A percentile compares a stretch with the other conserved stretches of the same genome.
phyloP scores from a whole-genome alignment of 1,140 invertebrate genomes.

The Drosophila parvula region DNA sequence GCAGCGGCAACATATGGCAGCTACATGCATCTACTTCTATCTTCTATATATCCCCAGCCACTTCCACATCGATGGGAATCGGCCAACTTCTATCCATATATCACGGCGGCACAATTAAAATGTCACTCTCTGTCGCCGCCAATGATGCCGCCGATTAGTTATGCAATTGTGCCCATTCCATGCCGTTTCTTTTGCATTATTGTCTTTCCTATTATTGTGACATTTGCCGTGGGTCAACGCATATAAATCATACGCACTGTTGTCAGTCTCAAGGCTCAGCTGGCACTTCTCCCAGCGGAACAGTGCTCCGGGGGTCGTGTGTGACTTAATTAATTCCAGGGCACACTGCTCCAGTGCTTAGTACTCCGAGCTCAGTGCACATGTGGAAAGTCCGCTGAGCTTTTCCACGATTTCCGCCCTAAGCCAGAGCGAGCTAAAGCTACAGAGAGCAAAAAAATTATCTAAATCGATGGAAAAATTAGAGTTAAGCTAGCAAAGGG shows the following conservation, averaged over 20 bases:
- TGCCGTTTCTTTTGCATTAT: constrained; percentile 20
- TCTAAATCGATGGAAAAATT: too few species aligned
- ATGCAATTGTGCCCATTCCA: constrained; percentile 42
- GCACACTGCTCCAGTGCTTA: constrained; percentile 15
- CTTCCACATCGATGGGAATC: constrained; percentile 47
- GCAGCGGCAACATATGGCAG: constrained; percentile 75
- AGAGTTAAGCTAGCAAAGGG: fast-evolving
- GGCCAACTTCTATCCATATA: constrained; percentile 56
- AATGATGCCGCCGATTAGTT: constrained; percentile 65
- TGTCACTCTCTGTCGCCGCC: constrained; percentile 60
- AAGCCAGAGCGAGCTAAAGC: neutral
- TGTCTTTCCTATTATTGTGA: constrained; percentile 49
- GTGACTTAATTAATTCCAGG: constrained; percentile 67
- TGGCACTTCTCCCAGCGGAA: constrained; percentile 6
- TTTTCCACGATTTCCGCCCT: constrained; percentile 9
- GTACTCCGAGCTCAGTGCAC: constrained; percentile 6
- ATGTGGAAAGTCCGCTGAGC: constrained; percentile 10
- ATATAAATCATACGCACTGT: constrained; percentile 79
- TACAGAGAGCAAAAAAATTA: neutral
- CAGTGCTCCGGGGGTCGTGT: constrained; percentile 35
- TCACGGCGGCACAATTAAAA: constrained; percentile 76
- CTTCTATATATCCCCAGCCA: neutral
- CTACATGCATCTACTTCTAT: constrained; percentile 46
- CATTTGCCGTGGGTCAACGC: constrained; percentile 54
- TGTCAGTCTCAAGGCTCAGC: constrained; percentile 40